phyloP scores from a whole-genome alignment of 2,888 invertebrate species.

The Odontocolon sp. region DNA sequence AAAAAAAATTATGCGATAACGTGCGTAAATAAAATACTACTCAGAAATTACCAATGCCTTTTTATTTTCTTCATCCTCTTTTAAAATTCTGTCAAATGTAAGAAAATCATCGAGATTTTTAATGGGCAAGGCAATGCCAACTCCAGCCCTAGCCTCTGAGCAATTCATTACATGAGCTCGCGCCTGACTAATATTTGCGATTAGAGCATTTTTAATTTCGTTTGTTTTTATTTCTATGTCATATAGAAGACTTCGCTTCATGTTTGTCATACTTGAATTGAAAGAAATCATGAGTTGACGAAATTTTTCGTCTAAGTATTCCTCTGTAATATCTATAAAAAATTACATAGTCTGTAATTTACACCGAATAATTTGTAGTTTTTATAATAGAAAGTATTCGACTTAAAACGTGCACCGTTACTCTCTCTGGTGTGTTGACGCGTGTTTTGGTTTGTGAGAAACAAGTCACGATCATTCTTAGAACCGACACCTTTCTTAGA shows the following conservation, averaged over 20 bases:
- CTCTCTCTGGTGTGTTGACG: background rate
- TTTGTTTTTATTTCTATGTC: slow-evolving; percentile 11
- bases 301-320: slow-evolving; percentile 56
- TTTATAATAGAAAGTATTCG: slow-evolving; percentile 12
- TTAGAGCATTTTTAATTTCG: slow-evolving; percentile 25
- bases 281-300: slow-evolving; percentile 42
- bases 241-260: slow-evolving; percentile 34
- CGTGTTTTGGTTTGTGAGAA: background rate
- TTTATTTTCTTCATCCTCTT: slow-evolving; percentile 19
- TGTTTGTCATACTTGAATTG: slow-evolving; percentile 3
- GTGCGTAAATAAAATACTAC: background rate
- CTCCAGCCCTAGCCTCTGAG: slow-evolving; percentile 4
- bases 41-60: slow-evolving; percentile 17
- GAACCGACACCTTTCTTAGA: background rate
- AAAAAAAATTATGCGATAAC: slow-evolving; percentile 6
- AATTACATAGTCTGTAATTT: slow-evolving; percentile 7
- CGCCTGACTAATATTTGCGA: background rate
- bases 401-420: background rate
- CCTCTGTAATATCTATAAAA: slow-evolving; percentile 14
- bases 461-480: background rate
- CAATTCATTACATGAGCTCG: slow-evolving; percentile 3
- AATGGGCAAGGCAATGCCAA: slow-evolving; percentile 26
- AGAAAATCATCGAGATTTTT: slow-evolving; percentile 19
- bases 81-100: slow-evolving; percentile 22
- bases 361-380: background rate